phyloP scores from a whole-genome alignment of 2,888 invertebrate species.

The Calameuta idolon region DNA sequence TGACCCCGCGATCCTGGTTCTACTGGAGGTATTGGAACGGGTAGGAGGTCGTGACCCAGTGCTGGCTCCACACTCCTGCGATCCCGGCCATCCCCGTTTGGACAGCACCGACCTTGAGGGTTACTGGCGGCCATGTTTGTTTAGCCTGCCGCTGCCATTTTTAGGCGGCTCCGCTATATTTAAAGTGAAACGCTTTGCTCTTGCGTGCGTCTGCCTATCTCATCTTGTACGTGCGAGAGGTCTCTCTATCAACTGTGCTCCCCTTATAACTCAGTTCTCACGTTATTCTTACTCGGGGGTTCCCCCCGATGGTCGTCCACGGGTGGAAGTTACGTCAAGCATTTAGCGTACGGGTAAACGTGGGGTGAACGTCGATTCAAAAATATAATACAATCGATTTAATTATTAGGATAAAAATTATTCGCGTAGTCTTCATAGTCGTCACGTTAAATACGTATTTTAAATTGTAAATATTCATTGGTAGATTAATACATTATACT shows the following conservation, averaged over 20 bases:
- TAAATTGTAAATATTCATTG: not conserved
- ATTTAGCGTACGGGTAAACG: not conserved
- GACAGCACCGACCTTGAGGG: constrained; percentile 38
- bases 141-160: constrained; percentile 34
- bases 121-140: constrained; percentile 26
- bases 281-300: not conserved
- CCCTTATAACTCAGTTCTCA: not conserved
- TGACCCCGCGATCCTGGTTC: constrained; percentile 35
- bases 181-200: constrained; percentile 21
- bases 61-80: constrained; percentile 31
- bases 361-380: not conserved
- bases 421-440: not conserved
- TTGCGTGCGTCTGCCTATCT: constrained; percentile 7
- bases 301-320: not conserved
- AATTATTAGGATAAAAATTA: not conserved
- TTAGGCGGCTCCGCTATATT: constrained; percentile 34
- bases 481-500: not conserved
- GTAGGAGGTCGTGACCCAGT: constrained; percentile 55
- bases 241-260: not conserved
- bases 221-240: not conserved
- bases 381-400: not conserved
- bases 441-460: not conserved
- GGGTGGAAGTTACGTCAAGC: not conserved
- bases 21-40: constrained; percentile 24
- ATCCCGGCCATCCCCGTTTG: constrained; percentile 23